These are phyloP conservation scores for Hypothenemus hampei DNA, from an alignment of 1,140 invertebrate genomes.

Conservation along the genomic window DNA sequence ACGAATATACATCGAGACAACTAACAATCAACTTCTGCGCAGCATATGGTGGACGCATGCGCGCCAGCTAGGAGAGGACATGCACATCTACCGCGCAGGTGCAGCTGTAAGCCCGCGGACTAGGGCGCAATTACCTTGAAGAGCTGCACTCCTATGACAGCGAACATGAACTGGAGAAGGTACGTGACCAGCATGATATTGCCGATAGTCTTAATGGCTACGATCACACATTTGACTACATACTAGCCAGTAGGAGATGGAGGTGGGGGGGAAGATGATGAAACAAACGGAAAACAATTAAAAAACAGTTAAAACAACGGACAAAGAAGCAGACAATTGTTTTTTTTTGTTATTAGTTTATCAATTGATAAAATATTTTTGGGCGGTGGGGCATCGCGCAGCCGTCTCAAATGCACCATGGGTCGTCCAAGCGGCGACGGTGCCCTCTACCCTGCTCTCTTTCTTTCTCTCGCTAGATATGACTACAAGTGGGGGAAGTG, in stretches of 20 bases:
- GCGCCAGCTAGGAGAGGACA: constrained; percentile 41
- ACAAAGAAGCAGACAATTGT: background rate
- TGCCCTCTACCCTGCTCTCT: constrained; percentile 39
- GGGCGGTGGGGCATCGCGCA: constrained; percentile 38
- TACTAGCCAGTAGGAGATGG: constrained; percentile 63
- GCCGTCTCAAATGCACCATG: constrained; percentile 45
- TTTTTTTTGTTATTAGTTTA: background rate
- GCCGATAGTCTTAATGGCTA: constrained; percentile 98
- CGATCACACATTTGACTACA: constrained; percentile 98
- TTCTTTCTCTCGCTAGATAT: too few species aligned
- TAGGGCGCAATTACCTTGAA: constrained; percentile 90
- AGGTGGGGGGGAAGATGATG: constrained; percentile 41
- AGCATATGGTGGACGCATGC: too few species aligned
- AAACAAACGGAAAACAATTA: constrained; percentile 42
- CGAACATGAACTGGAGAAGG: constrained; percentile 99
- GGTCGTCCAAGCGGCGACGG: constrained; percentile 31
- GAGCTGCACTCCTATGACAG: constrained; percentile 99
- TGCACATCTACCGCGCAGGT: constrained; percentile 41
- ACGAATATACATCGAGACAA: constrained; percentile 33
- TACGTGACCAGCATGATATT: constrained; percentile 99
- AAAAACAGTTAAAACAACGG: constrained; percentile 27
- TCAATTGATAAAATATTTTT: background rate
- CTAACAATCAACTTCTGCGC: constrained; percentile 30
- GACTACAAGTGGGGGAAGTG: constrained; percentile 42
- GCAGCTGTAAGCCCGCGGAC: constrained; percentile 37